Base-by-base conservation (phyloP, 2,113 vertebrate genomes). In the Lasiurus cinereus region DNA sequence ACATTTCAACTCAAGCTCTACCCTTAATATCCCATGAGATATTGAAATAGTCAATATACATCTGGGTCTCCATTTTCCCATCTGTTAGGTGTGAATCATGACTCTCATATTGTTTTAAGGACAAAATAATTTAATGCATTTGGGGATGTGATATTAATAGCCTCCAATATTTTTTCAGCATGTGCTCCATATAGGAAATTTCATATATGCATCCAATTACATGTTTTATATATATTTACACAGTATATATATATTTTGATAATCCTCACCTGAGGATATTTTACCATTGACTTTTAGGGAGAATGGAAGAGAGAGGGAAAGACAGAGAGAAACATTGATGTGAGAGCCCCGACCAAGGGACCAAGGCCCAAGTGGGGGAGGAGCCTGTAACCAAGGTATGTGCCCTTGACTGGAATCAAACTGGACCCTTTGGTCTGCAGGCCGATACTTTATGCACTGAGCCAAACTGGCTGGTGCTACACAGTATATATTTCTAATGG, bases 401-500 rank as follows among this genome's bases (percentile, higher is more conserved):
- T 62, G 59, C 59, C 10, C 10, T 62, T 24, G 59, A 62, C 59
- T 4, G 4, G 59, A 62, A 62, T 62, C 24, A 27, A 62, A 62
- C 59, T 24, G 24, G 59, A 62, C 24, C 24, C 59, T 11, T 62
- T 62, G 22, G 22, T 62, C 59, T 4, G 3, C 24, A 62, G 59
- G 56, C 56, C 8, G 8, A 59, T 59, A 9, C 22, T 62, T 24
- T 62, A 62, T 27, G 22, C 59, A 62, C 59, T 62, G 22, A 27
- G 22, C 56, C 22, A 59, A 59, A 59, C 56, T 0, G 4, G 59
- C 59, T 62, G 11, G 56, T 22, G 22, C 56, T 92, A 79, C 4
- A 83, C 62, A 39, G 10, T 46, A 6, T 15, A 2, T 80, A 59
- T 82, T 83, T 84, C 73, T 93, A 76, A 97, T 83, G 36, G 52